A percentile compares a stretch with the other conserved stretches of the same genome.
Conservation (phyloP, 2,888 invertebrate species). For the Leptinotarsa juncta region DNA sequence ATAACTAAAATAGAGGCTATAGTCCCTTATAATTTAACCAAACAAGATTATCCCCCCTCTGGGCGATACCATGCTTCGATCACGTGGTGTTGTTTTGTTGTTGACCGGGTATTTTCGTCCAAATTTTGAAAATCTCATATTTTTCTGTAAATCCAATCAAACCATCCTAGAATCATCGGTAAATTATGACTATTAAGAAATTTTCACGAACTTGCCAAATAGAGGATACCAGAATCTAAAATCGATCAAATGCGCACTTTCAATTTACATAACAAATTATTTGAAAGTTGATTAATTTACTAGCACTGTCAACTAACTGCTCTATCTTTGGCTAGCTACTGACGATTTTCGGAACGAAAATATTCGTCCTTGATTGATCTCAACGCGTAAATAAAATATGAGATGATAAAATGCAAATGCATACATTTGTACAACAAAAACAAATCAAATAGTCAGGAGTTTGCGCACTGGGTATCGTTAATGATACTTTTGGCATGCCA, state of each 20-base stretch:
- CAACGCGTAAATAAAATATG: slow-evolving; percentile 20
- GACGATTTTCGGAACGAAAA: slow-evolving; percentile 10
- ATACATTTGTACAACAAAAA: slow-evolving; percentile 1
- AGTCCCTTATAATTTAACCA: slow-evolving; percentile 49
- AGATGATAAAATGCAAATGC: slow-evolving; percentile 2
- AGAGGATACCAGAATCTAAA: background rate
- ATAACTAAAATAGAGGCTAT: slow-evolving; percentile 56
- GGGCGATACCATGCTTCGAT: slow-evolving; percentile 58
- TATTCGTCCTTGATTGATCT: slow-evolving; percentile 20
- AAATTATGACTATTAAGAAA: background rate
- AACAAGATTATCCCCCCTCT: slow-evolving; percentile 47
- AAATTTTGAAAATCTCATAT: slow-evolving; percentile 23
- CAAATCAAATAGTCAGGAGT: background rate
- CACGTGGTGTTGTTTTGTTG: slow-evolving; percentile 65
- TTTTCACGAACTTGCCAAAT: background rate
- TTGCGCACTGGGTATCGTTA: background rate
- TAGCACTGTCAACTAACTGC: background rate
- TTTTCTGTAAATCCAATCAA: slow-evolving; percentile 8
- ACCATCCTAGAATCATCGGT: background rate
- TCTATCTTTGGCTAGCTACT: background rate
- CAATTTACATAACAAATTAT: slow-evolving; percentile 1
- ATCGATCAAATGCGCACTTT: slow-evolving; percentile 38
- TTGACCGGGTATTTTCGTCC: slow-evolving; percentile 54
- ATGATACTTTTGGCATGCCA: background rate
- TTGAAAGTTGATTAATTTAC: background rate